Evolutionary conservation across 2,113 vertebrate genomes (phyloP), one percentile per base, ranked within the genome.

Genomic region (Rhynchomys soricoides): DNA sequence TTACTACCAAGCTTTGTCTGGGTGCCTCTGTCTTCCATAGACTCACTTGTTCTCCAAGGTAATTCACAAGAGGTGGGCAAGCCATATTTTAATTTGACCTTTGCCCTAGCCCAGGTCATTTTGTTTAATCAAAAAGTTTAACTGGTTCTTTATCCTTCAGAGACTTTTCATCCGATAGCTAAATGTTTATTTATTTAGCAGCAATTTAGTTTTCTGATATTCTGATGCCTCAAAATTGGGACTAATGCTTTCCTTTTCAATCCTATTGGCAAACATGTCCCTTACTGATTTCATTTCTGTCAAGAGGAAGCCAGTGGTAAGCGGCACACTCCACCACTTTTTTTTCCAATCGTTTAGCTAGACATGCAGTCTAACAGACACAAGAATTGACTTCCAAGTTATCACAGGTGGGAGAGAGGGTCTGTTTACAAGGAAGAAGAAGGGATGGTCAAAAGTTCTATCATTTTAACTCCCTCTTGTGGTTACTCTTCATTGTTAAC

Each of bases 81-180:
- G 24, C 59, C 26, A 62, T 68, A 70, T 59, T 50, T 83, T 59
- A 94, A 94, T 83, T 87, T 68, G 83, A 88, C 50, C 73, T 86
- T 81, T 79, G 34, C 48, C 81, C 40, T 24, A 77, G 37, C 52
- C 83, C 50, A 37, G 79, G 11, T 83, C 50, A 70, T 77, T 91
- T 83, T 83, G 40, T 82, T 68, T 77, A 70, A 83, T 81, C 55
- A 90, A 74, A 52, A 88, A 59, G 3, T 68, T 91, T 83, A 68
- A 82, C 34, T 88, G 40, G 9, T 75, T 82, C 57, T 50, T 59
- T 59, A 62, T 45, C 40, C 31, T 40, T 45, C 1, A 19, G 57
- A 57, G 17, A 21, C 34, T 62, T 70, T 91, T 66, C 26, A 37
- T 52, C 37, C 70, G 88, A 7, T 7, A 22, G 22, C 34, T 83